Conservation (phyloP, 2,888 invertebrate genomes). For the Oxycera nigricornis region DNA sequence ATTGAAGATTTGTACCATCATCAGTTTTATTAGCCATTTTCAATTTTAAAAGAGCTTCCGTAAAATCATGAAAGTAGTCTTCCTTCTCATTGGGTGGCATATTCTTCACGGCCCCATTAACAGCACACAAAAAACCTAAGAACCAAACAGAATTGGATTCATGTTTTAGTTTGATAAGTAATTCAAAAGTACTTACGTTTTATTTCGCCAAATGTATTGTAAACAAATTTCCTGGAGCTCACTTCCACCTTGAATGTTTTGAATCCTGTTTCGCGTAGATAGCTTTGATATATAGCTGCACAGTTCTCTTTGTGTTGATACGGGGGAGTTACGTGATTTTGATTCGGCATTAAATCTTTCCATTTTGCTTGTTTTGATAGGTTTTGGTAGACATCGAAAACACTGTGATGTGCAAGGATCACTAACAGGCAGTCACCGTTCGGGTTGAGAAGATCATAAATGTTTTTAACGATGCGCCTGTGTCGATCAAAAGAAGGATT, state of each 20-base stretch:
- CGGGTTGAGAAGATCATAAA: conserved; percentile 70
- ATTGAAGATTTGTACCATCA: conserved; percentile 62
- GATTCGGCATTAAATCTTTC: conserved; percentile 75
- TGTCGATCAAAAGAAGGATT: too few relatives aligned
- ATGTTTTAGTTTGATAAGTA: not conserved
- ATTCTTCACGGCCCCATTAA: conserved; percentile 72
- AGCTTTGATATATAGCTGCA: conserved; percentile 64
- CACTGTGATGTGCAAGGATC: conserved; percentile 73
- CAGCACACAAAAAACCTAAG: conserved; percentile 70
- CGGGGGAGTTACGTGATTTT: conserved; percentile 71
- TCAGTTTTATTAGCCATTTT: conserved; percentile 61
- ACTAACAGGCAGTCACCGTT: conserved; percentile 74
- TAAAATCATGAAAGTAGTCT: conserved; percentile 69
- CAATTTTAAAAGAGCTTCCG: conserved; percentile 63
- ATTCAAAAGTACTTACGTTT: conserved; percentile 62
- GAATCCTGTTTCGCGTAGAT: conserved; percentile 69
- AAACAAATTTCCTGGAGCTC: conserved; percentile 67
- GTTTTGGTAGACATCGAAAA: conserved; percentile 73
- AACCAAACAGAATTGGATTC: not conserved
- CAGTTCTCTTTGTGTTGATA: conserved; percentile 71
- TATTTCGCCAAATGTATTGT: conserved; percentile 65
- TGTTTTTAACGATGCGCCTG: conserved; percentile 70
- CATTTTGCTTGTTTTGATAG: conserved; percentile 68
- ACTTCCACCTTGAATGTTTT: conserved; percentile 67
- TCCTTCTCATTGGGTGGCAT: conserved; percentile 68